Conservation (phyloP, 2,888 invertebrate genomes). For the Drosophila neotestacea region DNA sequence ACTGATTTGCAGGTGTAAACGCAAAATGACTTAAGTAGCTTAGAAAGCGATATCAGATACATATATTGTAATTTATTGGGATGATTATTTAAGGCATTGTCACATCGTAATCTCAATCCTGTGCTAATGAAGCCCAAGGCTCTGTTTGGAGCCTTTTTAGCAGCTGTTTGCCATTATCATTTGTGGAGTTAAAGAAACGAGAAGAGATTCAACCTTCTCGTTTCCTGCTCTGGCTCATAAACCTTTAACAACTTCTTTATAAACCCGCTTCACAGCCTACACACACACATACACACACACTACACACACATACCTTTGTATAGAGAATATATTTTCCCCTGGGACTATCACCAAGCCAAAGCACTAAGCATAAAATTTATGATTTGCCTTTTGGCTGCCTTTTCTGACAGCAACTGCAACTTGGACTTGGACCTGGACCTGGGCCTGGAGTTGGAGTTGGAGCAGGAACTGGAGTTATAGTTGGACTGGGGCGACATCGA, state of each 20-base stretch:
- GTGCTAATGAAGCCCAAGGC: slow-evolving; percentile 47
- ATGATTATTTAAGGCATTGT: slow-evolving; percentile 30
- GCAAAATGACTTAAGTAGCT: slow-evolving; percentile 23
- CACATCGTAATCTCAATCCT: slow-evolving; percentile 41
- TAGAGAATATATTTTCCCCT: slow-evolving; percentile 23
- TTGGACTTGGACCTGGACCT: slow-evolving; percentile 16
- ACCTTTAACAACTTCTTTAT: slow-evolving; percentile 67
- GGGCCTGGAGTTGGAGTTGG: neutral
- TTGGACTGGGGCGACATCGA: slow-evolving; percentile 63
- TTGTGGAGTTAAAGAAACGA: slow-evolving; percentile 28
- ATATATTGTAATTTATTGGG: slow-evolving; percentile 18
- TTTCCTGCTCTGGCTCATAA: slow-evolving; percentile 48
- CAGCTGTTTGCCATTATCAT: slow-evolving; percentile 60
- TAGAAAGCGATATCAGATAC: neutral
- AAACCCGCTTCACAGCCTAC: slow-evolving; percentile 54
- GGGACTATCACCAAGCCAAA: slow-evolving; percentile 39
- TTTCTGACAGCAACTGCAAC: slow-evolving; percentile 50
- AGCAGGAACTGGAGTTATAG: slow-evolving; percentile 8
- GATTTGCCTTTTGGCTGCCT: slow-evolving; percentile 74
- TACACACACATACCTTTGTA: slow-evolving; percentile 3
- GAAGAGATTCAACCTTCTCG: slow-evolving; percentile 22
- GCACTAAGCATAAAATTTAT: slow-evolving; percentile 72
- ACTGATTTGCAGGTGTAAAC: slow-evolving; percentile 23
- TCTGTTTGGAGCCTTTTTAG: slow-evolving; percentile 39
- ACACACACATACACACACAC: slow-evolving; percentile 20